These are phyloP conservation scores for Drosophila saltans DNA, from an alignment of 1,140 invertebrate species.

Conservation along the genomic window DNA sequence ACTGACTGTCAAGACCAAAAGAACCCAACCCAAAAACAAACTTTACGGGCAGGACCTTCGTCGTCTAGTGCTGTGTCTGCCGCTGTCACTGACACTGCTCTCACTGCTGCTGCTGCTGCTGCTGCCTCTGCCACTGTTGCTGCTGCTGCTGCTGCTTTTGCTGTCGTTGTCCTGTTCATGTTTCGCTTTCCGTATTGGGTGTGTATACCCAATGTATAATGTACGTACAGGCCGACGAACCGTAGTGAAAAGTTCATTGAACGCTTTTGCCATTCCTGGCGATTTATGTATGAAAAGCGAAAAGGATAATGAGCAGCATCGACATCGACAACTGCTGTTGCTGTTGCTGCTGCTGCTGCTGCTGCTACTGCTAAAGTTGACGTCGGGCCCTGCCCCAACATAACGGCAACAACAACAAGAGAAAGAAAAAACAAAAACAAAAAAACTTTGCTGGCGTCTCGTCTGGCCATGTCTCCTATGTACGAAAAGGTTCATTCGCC, in stretches of 20 bases:
- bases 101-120: constrained; percentile 26
- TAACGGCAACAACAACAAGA: constrained; percentile 21
- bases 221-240: constrained; percentile 68
- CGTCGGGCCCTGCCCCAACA: constrained; percentile 72
- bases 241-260: constrained; percentile 78
- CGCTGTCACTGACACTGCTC: constrained; percentile 35
- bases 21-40: constrained; percentile 40
- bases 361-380: constrained; percentile 6
- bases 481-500: constrained; percentile 82
- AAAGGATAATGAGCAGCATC: constrained; percentile 77
- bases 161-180: constrained; percentile 76
- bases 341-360: not conserved
- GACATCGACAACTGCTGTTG: not conserved
- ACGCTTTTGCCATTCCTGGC: constrained; percentile 51
- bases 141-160: constrained; percentile 41
- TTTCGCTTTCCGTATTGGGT: constrained; percentile 83
- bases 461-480: constrained; percentile 64
- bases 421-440: constrained; percentile 19
- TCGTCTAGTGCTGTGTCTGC: constrained; percentile 31
- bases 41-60: constrained; percentile 67
- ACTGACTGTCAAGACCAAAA: constrained; percentile 76
- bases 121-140: constrained; percentile 31
- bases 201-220: constrained; percentile 58
- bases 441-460: constrained; percentile 54
- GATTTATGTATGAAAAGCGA: constrained; percentile 83